Base-by-base conservation (phyloP, 2,113 vertebrate genomes). In the Calonectris borealis region DNA sequence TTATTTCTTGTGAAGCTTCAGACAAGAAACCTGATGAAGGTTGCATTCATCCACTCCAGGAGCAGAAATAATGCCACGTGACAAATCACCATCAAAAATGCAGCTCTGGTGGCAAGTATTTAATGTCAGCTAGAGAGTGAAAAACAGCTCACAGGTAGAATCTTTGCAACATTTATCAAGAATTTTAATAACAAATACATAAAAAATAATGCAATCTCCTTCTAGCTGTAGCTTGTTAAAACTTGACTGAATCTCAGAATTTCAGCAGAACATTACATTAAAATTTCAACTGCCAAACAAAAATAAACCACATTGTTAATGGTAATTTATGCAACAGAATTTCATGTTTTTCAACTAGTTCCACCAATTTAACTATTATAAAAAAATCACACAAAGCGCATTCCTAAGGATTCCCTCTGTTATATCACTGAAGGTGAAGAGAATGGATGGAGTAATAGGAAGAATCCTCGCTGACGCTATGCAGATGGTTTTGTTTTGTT, bases 161-260 rank as follows among this genome's bases (percentile, higher is more conserved):
- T 36, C 58, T 83, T 72, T 96, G 93, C 93, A 97, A 95, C 88
- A 95, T 97, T 97, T 94, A 95, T 95, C 84, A 91, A 94, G 84
- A 88, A 94, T 97, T 95, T 96, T 94, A 95, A 96, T 94, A 93
- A 84, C 73, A 94, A 93, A 95, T 90, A 29, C 78, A 92, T 91
- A 77, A 95, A 97, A 94, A 91, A 91, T 85, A 94, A 91, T 90
- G 77, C 77, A 91, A 86, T 75, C 42, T 83, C 68, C 78, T 93
- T 48, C 88, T 78, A 93, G 57, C 75, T 90, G 72, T 46, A 83
- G 68, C 93, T 90, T 95, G 89, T 96, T 91, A 95, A 95, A 96
- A 96, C 68, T 72, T 88, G 90, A 91, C 87, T 87, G 87, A 91
- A 96, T 75, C 79, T 94, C 78, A 86, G 75, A 85, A 88, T 95